These are phyloP conservation scores for Macrosiphum euphorbiae DNA, from an alignment of 2,888 invertebrate genomes.

Conservation along the genomic window DNA sequence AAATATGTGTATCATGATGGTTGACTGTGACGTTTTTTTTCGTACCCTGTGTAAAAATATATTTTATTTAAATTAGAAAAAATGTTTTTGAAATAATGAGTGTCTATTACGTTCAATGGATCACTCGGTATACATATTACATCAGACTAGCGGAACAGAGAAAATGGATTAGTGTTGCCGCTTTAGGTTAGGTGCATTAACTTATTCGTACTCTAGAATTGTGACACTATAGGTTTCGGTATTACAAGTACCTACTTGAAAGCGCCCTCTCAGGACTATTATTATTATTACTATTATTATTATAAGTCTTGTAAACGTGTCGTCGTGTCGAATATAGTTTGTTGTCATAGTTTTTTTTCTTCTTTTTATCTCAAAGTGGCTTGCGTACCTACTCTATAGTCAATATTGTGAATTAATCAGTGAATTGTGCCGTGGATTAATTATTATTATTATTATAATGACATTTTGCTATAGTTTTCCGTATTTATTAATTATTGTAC, in stretches of 20 bases:
- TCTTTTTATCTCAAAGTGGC: background rate
- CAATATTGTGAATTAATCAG: background rate
- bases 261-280: background rate
- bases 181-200: background rate
- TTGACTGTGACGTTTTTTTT: too few relatives aligned
- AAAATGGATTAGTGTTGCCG: background rate
- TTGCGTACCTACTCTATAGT: background rate
- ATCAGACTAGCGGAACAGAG: background rate
- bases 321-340: background rate
- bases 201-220: background rate
- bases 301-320: background rate
- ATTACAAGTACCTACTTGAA: background rate
- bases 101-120: background rate
- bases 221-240: background rate
- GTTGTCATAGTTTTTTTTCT: background rate
- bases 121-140: background rate
- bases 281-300: background rate
- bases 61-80: too few relatives aligned
- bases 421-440: background rate
- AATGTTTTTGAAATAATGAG: background rate
- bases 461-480: background rate
- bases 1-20: too few relatives aligned
- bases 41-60: too few relatives aligned
- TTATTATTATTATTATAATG: background rate
- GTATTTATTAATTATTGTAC: background rate